These are phyloP conservation scores for Acanthurus leucopareius DNA, from an alignment of 2,797 vertebrate genomes.

Conservation along the genomic window DNA sequence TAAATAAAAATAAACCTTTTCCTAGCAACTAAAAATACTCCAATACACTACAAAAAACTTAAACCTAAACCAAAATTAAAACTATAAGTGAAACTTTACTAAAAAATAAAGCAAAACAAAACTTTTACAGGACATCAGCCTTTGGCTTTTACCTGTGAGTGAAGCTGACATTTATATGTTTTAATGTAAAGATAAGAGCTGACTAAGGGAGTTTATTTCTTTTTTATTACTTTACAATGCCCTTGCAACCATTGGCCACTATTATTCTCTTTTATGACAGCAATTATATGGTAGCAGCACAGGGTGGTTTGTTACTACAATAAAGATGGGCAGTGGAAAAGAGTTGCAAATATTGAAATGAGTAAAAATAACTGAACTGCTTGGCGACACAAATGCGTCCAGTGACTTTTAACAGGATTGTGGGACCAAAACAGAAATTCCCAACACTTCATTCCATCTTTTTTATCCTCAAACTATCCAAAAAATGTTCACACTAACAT, in stretches of 20 bases:
- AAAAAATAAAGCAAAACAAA: too few species aligned
- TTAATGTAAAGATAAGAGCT: conserved; percentile 35
- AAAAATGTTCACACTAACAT: conserved; percentile 6
- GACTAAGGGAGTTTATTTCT: conserved; percentile 19
- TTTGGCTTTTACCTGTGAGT: conserved; percentile 21
- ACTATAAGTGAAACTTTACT: too few species aligned
- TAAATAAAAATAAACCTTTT: too few species aligned
- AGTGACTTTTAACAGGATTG: too few species aligned
- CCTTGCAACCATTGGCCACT: conserved; percentile 37
- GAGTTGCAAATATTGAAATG: conserved; percentile 8
- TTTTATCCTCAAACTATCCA: neutral
- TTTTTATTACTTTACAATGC: conserved; percentile 28
- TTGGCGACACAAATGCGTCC: neutral
- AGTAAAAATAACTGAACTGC: conserved; percentile 6
- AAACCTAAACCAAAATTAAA: too few species aligned
- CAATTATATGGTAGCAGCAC: conserved; percentile 20
- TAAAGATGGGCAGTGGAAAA: neutral
- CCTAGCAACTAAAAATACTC: too few species aligned
- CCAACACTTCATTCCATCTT: conserved; percentile 1
- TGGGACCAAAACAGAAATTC: conserved; percentile 8
- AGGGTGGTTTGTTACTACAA: conserved; percentile 39
- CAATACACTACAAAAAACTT: too few species aligned
- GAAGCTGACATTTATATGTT: conserved; percentile 27
- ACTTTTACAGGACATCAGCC: conserved; percentile 19
- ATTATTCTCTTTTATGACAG: conserved; percentile 13